A percentile compares a stretch with the other conserved stretches of the same genome.
These are phyloP conservation scores for Stenoptilia bipunctidactyla DNA, from an alignment of 2,888 invertebrate species.

Conservation along the genomic window DNA sequence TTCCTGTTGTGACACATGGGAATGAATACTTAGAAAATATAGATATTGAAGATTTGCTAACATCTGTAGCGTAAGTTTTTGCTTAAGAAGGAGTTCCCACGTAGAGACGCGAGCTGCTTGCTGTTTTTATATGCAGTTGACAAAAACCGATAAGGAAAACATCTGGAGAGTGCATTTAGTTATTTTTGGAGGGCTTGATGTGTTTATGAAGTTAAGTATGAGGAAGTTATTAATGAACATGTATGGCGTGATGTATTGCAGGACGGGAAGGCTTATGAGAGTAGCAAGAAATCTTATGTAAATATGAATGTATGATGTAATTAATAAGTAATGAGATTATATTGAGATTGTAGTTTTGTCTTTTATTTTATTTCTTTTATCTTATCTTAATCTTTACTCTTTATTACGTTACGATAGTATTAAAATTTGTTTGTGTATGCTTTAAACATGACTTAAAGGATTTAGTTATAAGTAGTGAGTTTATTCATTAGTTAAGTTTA, in stretches of 20 bases:
- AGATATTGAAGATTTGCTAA: conserved; percentile 28
- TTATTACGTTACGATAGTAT: too few species aligned
- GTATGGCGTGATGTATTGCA: conserved; percentile 6
- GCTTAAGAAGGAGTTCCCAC: conserved; percentile 42
- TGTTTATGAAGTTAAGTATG: conserved; percentile 39
- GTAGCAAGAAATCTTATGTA: background rate
- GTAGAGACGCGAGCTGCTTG: conserved; percentile 39
- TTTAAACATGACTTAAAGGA: too few species aligned
- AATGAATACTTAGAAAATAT: conserved; percentile 16
- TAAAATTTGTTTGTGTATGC: too few species aligned
- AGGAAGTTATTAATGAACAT: conserved; percentile 36
- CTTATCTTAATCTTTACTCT: too few species aligned
- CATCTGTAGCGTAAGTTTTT: conserved; percentile 44
- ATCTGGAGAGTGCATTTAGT: conserved; percentile 40
- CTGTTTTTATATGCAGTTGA: conserved; percentile 28
- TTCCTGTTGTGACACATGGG: conserved; percentile 60
- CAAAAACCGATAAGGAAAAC: conserved; percentile 49
- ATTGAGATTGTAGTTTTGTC: too few species aligned
- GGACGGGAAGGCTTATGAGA: conserved; percentile 1
- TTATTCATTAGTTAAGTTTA: too few species aligned
- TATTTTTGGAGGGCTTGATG: conserved; percentile 43
- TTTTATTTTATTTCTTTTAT: too few species aligned
- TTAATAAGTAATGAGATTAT: too few species aligned
- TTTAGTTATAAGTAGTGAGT: too few species aligned
- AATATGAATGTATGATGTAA: background rate